Conservation (phyloP, 2,888 invertebrate species). For the Anoplius nigerrimus region DNA sequence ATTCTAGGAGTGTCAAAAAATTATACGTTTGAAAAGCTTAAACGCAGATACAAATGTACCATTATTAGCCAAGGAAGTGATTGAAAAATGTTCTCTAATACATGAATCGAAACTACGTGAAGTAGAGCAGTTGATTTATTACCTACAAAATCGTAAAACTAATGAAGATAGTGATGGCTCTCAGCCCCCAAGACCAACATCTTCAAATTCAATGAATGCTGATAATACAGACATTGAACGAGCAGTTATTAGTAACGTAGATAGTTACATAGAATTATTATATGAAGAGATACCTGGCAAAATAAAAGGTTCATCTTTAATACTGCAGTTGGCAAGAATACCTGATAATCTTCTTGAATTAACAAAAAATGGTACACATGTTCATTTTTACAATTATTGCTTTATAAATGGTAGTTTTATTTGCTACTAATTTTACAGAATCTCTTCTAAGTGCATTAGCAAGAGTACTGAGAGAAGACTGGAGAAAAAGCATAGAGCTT, state of each 20-base stretch:
- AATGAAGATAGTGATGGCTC: conserved; percentile 58
- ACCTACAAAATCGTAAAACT: conserved; percentile 87
- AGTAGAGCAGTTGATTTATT: conserved; percentile 91
- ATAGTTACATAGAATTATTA: conserved; percentile 95
- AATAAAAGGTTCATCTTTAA: conserved; percentile 92
- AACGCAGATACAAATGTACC: conserved; percentile 87
- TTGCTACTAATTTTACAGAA: conserved; percentile 79
- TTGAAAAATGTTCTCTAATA: conserved; percentile 90
- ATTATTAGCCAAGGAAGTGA: conserved; percentile 87
- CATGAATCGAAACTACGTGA: conserved; percentile 88
- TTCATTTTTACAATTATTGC: conserved; percentile 24
- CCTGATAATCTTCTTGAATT: conserved; percentile 96
- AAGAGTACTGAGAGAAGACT: conserved; percentile 96
- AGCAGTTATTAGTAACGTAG: conserved; percentile 88
- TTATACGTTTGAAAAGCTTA: conserved; percentile 88
- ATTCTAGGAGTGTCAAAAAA: conserved; percentile 85
- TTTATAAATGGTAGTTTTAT: conserved; percentile 9
- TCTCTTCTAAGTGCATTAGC: conserved; percentile 96
- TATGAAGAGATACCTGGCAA: conserved; percentile 97
- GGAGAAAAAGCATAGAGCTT: conserved; percentile 96
- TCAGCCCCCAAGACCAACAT: conserved; percentile 67
- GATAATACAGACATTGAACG: conserved; percentile 76
- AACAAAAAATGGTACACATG: conserved; percentile 89
- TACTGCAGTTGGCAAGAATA: conserved; percentile 93
- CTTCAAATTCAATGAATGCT: conserved; percentile 63